Percentiles rank a stretch among this genome's conserved stretches.
Conservation (phyloP, 1,140 invertebrate genomes). For the Tribolium castaneum region DNA sequence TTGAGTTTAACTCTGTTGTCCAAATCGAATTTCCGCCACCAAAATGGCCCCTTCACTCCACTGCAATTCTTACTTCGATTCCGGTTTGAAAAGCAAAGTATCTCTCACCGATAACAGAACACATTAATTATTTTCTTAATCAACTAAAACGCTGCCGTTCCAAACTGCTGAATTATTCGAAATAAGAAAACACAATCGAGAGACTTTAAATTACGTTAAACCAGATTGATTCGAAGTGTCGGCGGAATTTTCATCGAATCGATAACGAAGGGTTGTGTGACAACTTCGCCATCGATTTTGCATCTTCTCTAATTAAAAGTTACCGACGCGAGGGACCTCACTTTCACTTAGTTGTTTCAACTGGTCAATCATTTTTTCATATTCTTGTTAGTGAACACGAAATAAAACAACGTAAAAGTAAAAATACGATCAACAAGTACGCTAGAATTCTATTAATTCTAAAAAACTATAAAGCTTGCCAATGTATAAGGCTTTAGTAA, state of each 20-base stretch:
- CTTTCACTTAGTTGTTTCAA: slow-evolving; percentile 15
- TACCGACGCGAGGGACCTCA: neutral
- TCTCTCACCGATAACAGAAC: neutral
- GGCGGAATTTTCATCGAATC: neutral
- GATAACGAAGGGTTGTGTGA: neutral
- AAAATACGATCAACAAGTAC: no score
- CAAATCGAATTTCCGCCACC: neutral
- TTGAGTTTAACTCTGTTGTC: neutral
- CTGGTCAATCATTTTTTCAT: no score
- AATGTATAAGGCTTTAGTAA: no score
- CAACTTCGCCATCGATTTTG: neutral
- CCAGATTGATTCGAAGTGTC: neutral
- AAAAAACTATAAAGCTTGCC: no score
- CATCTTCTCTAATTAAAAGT: slow-evolving; percentile 4
- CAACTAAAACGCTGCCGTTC: slow-evolving; percentile 11
- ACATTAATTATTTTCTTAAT: slow-evolving; percentile 29
- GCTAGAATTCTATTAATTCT: no score
- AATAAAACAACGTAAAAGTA: no score
- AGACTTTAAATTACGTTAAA: slow-evolving; percentile 14
- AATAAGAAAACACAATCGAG: slow-evolving; percentile 17
- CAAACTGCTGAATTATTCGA: slow-evolving; percentile 17
- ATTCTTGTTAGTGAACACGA: neutral
- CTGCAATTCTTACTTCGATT: neutral
- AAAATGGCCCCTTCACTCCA: neutral
- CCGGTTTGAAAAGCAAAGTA: neutral